Base-by-base conservation (phyloP, 2,888 invertebrate species). In the Calliphora vomitoria region DNA sequence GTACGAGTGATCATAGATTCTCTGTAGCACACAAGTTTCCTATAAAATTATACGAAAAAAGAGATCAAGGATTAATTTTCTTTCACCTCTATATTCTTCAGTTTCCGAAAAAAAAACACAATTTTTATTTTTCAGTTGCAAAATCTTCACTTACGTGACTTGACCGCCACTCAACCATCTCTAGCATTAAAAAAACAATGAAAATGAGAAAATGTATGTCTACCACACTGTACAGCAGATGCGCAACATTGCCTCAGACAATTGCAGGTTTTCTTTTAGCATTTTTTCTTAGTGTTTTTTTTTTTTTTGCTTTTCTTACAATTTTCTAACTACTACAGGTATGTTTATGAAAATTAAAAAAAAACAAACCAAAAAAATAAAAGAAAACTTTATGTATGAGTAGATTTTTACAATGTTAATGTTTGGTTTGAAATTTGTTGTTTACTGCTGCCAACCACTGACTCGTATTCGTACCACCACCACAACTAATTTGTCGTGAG, bases 401-500 rank as follows among this genome's bases (percentile, higher is more conserved):
- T 82, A 50, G 68, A 55, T 82, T 87, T 80, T 58, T 47, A 69
- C 69, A 75, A 69, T 58, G 25, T 80, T 81, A 71, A 53, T 38
- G 69, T 74, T 69, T 55, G 69, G n/a, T 60, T 74, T 74, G 31
- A 11, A 53, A 62, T 68, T 69, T 76, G 53, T 81, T 62, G 71
- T 41, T 41, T 68, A 25, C 53, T 25, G 25, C 25, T 10, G 5
- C 62, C 35, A 64, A 35, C 62, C 41, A 20, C 8, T 10, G n/a
- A n/a, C 18, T 72, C 18, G 82, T 35, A 25, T 25, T 79, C 38
- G 38, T 72, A 55, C 47, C 6, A 6, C 8, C 6, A 50, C 68
- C 50, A 60, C 76, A 64, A 83, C 78, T 87, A 87, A 87, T 87
- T 87, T 87, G 87, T 87, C 85, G 87, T 87, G 87, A 82, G 87